These are phyloP conservation scores for Whitmania pigra DNA, from an alignment of 1,140 invertebrate genomes.

Conservation along the genomic window DNA sequence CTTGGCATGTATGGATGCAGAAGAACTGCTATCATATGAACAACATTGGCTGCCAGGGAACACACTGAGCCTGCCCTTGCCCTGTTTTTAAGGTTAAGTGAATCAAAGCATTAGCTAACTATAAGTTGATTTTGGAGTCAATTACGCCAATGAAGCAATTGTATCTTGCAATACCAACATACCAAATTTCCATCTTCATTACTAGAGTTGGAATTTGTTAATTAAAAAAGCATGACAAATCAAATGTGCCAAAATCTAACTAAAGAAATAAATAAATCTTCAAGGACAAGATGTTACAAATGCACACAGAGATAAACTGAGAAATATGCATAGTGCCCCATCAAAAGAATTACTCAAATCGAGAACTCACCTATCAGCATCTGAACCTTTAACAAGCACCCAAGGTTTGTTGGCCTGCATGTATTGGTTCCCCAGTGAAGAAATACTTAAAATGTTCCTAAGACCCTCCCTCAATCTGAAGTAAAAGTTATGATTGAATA, in stretches of 20 bases:
- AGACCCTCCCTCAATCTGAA: constrained; percentile 67
- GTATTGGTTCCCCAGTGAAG: constrained; percentile 84
- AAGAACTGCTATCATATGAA: constrained; percentile 64
- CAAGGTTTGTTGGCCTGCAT: constrained; percentile 90
- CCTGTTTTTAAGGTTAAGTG: neutral
- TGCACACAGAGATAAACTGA: too few species aligned
- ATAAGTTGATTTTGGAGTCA: neutral
- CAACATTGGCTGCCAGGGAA: constrained; percentile 70
- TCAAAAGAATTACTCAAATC: neutral
- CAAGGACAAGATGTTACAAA: too few species aligned
- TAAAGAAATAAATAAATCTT: constrained; percentile 4
- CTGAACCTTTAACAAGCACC: constrained; percentile 73
- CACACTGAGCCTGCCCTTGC: constrained; percentile 67
- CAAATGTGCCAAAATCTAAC: neutral
- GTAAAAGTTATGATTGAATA: constrained; percentile 14
- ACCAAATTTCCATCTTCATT: too few species aligned
- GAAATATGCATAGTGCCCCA: too few species aligned
- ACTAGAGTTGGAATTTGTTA: too few species aligned
- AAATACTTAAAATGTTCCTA: constrained; percentile 69
- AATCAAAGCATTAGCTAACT: neutral
- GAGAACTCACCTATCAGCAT: constrained; percentile 22
- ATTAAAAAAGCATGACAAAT: neutral
- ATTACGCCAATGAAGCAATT: neutral
- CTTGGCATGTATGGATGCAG: constrained; percentile 84
- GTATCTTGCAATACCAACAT: too few species aligned